Base-by-base conservation (phyloP, 2,888 invertebrate genomes). In the Eupithecia tripunctaria region DNA sequence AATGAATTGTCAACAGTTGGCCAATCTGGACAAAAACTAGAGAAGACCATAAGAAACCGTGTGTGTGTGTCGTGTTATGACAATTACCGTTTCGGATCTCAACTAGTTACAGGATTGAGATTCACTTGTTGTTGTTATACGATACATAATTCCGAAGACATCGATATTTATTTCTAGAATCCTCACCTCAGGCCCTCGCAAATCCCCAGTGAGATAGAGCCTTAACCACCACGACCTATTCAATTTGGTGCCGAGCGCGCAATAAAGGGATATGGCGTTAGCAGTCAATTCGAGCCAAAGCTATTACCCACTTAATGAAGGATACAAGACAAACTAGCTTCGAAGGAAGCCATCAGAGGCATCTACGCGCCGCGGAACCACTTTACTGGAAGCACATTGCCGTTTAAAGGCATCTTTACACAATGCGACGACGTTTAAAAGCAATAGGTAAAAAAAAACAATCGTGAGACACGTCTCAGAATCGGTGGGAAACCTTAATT, bases 311-410 rank as follows among this genome's bases (percentile, higher is more conserved):
- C 81, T 85, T 88, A 88, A 89, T 89, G 85, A 89, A 87, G 86
- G 86, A 86, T 88, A 87, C 84, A 86, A 88, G 87, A 87, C 86
- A 87, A 89, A 90, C 88, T 89, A 86, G 85, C 85, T 87, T 78
- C 79, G 82, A 80, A 88, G 87, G 88, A 88, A 88, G 84, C 87
- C 87, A 88, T 89, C 88, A 85, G 85, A 84, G 82, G 84, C 86
- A 88, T 87, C 86, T 86, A 85, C 83, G 86, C 84, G 79, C 81
- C 85, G 85, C 84, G 82, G 87, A 88, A 87, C 88, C 87, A 89
- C 86, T 89, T 88, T 86, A 88, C 82, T 82, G 82, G 84, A 83
- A 86, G 86, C 85, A 82, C 83, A 84, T 86, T 82, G 86, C 84
- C 41, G 66, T 70, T 56, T 72, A 60, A 75, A 36, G 72, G 60